Evolutionary conservation across 2,888 invertebrate genomes (phyloP).

Genomic region (Leptinotarsa peninsularis): DNA sequence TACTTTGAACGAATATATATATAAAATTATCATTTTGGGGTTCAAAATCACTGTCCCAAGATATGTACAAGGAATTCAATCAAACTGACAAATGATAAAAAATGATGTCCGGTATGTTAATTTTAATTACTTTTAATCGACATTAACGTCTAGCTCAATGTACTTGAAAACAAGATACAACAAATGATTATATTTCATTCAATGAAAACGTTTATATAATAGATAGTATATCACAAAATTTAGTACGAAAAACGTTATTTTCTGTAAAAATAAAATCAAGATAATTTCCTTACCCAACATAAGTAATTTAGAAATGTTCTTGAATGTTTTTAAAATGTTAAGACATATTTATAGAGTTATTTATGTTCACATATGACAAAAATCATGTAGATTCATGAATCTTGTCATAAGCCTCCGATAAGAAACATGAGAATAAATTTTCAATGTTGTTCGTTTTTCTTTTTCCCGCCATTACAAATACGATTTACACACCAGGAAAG

Average conservation of each 20-base stretch:
- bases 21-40: background rate
- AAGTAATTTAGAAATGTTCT: slow-evolving; percentile 57
- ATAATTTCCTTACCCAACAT: slow-evolving; percentile 34
- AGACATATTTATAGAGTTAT: slow-evolving; percentile 55
- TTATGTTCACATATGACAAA: slow-evolving; percentile 52
- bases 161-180: slow-evolving; percentile 52
- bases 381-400: slow-evolving; percentile 57
- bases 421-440: slow-evolving; percentile 63
- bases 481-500: background rate
- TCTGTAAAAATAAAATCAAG: slow-evolving; percentile 39
- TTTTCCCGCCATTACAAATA: slow-evolving; percentile 14
- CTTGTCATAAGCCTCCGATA: slow-evolving; percentile 62
- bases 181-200: slow-evolving; percentile 45
- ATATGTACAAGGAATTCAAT: slow-evolving; percentile 28
- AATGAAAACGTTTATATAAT: slow-evolving; percentile 34
- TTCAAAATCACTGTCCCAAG: slow-evolving; percentile 22
- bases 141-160: slow-evolving; percentile 53
- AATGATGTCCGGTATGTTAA: background rate
- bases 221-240: slow-evolving; percentile 35
- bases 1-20: slow-evolving; percentile 50
- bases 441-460: slow-evolving; percentile 48
- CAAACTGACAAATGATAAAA: slow-evolving; percentile 31
- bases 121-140: slow-evolving; percentile 41
- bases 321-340: slow-evolving; percentile 61
- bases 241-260: slow-evolving; percentile 46